Base-by-base conservation (phyloP, 1,140 invertebrate genomes). In the Drosophila gunungcola region DNA sequence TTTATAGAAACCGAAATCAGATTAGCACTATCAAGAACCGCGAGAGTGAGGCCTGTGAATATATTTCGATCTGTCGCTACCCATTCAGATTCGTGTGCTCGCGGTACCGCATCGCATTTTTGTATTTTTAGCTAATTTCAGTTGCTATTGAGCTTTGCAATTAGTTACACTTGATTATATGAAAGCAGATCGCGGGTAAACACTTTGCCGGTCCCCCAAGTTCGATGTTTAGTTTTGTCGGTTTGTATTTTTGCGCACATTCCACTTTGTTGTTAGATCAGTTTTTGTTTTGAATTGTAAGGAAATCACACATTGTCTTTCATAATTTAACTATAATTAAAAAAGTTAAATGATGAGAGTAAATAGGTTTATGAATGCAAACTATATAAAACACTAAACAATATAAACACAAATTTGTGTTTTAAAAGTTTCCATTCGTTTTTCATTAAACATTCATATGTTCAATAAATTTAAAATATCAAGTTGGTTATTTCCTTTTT, bases 91-190 rank as follows among this genome's bases (percentile, higher is more conserved):
- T 70, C 63, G 64, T 38, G 55, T 34, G 64, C 27, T 36, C 63
- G 49, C 67, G 27, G 38, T 46, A 48, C 54, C 62, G 49, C 64
- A 13, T 10, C 34, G 62, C 43, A 45, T 58, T 54, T 61, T 60
- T 10, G 29, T 84, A 80, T 74, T 80, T 80, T 80, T 80, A 65
- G 73, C 58, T 63, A 73, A 73, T 54, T 70, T 81, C 45, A 76
- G 63, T 83, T 53, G 63, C 60, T 89, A 73, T 88, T 89, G 79
- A 88, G 81, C 58, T 79, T 76, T 42, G 63, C 72, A 88, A 88
- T 88, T 88, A 83, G 83, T 79, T 83, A 69, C 75, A 78, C 75
- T 78, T 63, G 52, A 77, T 78, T 70, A 77, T 70, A 52, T 42
- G 51, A 76, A 52, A 77, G 45, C 49, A 54, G 70, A 61, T 36